A percentile compares a stretch with the other conserved stretches of the same genome.
Evolutionary conservation across 2,888 invertebrate genomes (phyloP).

Genomic region (Eilema griseolum): DNA sequence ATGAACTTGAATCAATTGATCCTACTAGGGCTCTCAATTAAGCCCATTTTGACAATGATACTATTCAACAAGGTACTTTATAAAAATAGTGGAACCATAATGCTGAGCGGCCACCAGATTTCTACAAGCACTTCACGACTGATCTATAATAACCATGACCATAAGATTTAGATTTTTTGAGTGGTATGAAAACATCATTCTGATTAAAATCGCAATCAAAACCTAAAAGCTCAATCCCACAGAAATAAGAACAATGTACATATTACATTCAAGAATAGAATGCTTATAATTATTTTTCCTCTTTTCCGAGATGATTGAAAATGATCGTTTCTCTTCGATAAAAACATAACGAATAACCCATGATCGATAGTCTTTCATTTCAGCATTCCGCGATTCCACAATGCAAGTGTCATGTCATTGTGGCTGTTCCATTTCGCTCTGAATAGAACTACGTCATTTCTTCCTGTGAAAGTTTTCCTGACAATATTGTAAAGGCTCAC

Average conservation of each 20-base stretch:
- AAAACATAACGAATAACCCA: constrained; percentile 7
- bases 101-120: too few relatives aligned
- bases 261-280: not conserved
- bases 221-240: not conserved
- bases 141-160: too few relatives aligned
- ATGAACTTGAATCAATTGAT: not conserved
- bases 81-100: too few relatives aligned
- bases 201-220: too few relatives aligned
- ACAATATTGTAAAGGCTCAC: not conserved
- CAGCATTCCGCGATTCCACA: constrained; percentile 13
- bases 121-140: too few relatives aligned
- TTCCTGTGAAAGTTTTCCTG: constrained; percentile 14
- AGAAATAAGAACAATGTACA: not conserved
- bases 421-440: constrained; percentile 15
- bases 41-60: too few relatives aligned
- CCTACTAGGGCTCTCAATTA: too few relatives aligned
- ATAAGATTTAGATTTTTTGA: too few relatives aligned
- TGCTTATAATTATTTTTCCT: not conserved
- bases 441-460: constrained; percentile 19
- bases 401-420: constrained; percentile 20
- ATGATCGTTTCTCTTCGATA: not conserved
- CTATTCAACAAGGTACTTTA: too few relatives aligned
- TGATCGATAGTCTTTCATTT: constrained; percentile 16
- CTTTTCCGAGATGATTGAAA: not conserved
- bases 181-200: too few relatives aligned